A percentile compares a stretch with the other conserved stretches of the same genome.
Conservation (phyloP, 2,888 invertebrate genomes). For the Hedychridium roseum region DNA sequence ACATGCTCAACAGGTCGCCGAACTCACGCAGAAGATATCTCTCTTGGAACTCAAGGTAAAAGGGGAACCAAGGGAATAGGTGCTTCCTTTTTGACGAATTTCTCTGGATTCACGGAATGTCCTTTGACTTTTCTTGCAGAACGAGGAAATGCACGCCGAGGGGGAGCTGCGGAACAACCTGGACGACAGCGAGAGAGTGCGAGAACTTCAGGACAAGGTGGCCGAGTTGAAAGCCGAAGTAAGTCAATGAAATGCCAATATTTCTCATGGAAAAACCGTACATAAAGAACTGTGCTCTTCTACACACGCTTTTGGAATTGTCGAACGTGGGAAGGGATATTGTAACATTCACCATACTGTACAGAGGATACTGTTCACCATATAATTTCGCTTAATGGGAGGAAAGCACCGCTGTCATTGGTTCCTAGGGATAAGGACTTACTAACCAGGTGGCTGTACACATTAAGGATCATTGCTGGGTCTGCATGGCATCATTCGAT, state of each 20-base stretch:
- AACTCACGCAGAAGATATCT: slow-evolving; percentile 92
- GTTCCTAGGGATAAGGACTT: slow-evolving; percentile 18
- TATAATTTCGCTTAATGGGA: too few relatives aligned
- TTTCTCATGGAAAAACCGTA: too few relatives aligned
- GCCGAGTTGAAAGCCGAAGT: slow-evolving; percentile 95
- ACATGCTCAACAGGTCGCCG: slow-evolving; percentile 91
- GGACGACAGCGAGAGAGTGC: slow-evolving; percentile 85
- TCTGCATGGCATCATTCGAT: too few relatives aligned
- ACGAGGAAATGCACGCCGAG: slow-evolving; percentile 93
- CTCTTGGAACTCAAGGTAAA: slow-evolving; percentile 85
- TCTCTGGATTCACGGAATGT: too few relatives aligned
- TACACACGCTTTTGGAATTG: too few relatives aligned
- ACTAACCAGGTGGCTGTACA: slow-evolving; percentile 34
- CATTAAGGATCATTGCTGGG: slow-evolving; percentile 32
- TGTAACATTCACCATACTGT: too few relatives aligned
- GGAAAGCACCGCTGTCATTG: slow-evolving; percentile 6
- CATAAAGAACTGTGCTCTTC: too few relatives aligned
- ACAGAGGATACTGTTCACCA: too few relatives aligned
- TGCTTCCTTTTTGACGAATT: too few relatives aligned
- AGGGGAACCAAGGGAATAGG: too few relatives aligned
- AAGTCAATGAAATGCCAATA: slow-evolving; percentile 50
- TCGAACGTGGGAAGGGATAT: too few relatives aligned
- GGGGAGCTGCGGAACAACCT: slow-evolving; percentile 88
- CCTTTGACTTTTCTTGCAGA: slow-evolving; percentile 68
- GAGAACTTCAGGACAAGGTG: slow-evolving; percentile 91